These are phyloP conservation scores for Panagrolaimus sp. DNA, from an alignment of 1,140 invertebrate species.

Conservation along the genomic window DNA sequence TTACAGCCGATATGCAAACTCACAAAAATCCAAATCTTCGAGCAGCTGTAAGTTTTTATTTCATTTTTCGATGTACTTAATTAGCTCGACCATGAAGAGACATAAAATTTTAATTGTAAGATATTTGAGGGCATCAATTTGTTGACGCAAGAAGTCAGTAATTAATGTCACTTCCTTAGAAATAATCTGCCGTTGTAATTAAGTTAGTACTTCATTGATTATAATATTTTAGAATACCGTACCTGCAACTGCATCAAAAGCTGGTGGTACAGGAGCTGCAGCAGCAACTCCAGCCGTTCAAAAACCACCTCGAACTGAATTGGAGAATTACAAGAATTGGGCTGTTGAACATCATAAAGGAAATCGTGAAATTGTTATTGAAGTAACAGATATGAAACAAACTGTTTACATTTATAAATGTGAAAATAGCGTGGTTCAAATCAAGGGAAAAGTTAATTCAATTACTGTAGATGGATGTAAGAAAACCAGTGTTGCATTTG, in stretches of 20 bases:
- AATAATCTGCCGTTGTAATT: too few relatives aligned
- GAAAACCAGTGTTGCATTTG: constrained; percentile 90
- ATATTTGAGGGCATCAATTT: too few relatives aligned
- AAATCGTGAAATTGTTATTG: constrained; percentile 67
- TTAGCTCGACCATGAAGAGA: constrained; percentile 12
- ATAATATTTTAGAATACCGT: constrained; percentile 27
- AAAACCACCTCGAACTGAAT: constrained; percentile 51
- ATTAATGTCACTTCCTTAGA: too few relatives aligned
- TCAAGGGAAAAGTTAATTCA: constrained; percentile 92
- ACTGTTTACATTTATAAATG: constrained; percentile 92
- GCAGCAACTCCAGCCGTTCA: constrained; percentile 54
- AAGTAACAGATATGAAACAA: constrained; percentile 90
- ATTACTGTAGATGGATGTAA: constrained; percentile 91
- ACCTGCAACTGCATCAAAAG: constrained; percentile 16
- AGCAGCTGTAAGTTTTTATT: constrained; percentile 65
- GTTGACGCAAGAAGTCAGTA: too few relatives aligned
- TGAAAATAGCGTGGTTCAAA: constrained; percentile 75
- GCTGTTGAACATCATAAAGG: constrained; percentile 54
- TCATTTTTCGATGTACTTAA: too few relatives aligned
- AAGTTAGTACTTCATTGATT: too few relatives aligned
- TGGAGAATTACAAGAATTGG: constrained; percentile 55
- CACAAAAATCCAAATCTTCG: constrained; percentile 81
- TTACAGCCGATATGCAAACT: constrained; percentile 94
- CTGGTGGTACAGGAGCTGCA: constrained; percentile 57
- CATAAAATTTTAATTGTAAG: neutral